Evolutionary conservation across 2,888 invertebrate genomes (phyloP).

Genomic region (Diplazon laetatorius): DNA sequence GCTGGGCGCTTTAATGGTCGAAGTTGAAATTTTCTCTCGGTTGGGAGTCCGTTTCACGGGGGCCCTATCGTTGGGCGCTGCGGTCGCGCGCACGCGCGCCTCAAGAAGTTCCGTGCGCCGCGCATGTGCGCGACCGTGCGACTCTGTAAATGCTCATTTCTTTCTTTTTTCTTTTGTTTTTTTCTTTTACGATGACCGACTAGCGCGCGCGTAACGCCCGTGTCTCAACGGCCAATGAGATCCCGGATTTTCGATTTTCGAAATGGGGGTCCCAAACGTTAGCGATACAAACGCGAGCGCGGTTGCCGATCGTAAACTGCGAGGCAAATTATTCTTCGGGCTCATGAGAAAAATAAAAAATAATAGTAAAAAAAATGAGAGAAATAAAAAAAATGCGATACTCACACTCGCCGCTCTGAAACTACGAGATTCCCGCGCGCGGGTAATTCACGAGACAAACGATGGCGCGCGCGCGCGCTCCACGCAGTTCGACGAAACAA

Average conservation of each 20-base stretch:
- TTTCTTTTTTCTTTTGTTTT: no score
- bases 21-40: slow-evolving; percentile 49
- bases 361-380: slow-evolving; percentile 18
- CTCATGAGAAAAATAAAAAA: slow-evolving; percentile 50
- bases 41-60: slow-evolving; percentile 27
- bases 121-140: slow-evolving; percentile 57
- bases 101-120: neutral
- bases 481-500: no score
- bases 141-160: slow-evolving; percentile 63
- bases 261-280: no score
- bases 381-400: slow-evolving; percentile 13
- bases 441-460: no score
- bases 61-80: neutral
- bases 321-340: slow-evolving; percentile 60
- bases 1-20: slow-evolving; percentile 47
- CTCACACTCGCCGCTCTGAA: no score
- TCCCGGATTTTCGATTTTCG: slow-evolving; percentile 48
- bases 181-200: slow-evolving; percentile 61
- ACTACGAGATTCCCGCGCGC: no score
- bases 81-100: neutral
- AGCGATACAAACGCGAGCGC: slow-evolving; percentile 61
- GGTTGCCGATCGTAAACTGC: slow-evolving; percentile 63
- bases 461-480: no score
- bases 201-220: slow-evolving; percentile 57
- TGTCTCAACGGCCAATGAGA: slow-evolving; percentile 57